A percentile compares a stretch with the other conserved stretches of the same genome.
Conservation (phyloP, 23 tunicate species). For the Pegea sp. region DNA sequence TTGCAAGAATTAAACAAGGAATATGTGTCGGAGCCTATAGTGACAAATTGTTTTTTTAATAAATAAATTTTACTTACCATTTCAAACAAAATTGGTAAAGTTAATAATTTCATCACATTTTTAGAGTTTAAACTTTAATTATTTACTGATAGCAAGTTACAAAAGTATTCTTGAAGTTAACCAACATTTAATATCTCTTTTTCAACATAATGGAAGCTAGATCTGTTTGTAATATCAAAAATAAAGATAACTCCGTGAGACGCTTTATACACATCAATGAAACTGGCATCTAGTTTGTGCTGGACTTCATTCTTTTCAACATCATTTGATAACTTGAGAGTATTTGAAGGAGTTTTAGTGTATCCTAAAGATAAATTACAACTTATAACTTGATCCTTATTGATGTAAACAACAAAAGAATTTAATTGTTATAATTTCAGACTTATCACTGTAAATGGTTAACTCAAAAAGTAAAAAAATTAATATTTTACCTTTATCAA, state of each 20-base stretch:
- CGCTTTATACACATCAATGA: conserved; percentile 70
- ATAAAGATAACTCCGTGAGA: conserved; percentile 61
- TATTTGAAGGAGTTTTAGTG: conserved; percentile 17
- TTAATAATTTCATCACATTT: neutral
- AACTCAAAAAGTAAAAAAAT: neutral
- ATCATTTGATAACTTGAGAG: conserved; percentile 15
- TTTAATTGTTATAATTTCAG: neutral
- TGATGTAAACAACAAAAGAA: neutral
- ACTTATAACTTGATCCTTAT: neutral
- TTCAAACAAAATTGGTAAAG: neutral
- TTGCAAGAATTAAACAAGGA: conserved; percentile 56
- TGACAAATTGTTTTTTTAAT: neutral
- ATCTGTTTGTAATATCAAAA: conserved; percentile 78
- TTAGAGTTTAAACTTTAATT: neutral
- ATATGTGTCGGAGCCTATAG: conserved; percentile 52
- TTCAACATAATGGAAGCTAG: conserved; percentile 53
- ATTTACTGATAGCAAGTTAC: no score
- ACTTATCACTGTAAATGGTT: neutral
- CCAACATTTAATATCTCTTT: conserved; percentile 49
- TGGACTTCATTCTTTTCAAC: no score
- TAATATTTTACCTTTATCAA: conserved; percentile 37
- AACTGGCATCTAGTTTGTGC: conserved; percentile 53
- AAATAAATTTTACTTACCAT: neutral
- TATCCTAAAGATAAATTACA: conserved; percentile 8
- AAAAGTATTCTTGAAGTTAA: no score